Base-by-base conservation (phyloP, 2,797 vertebrate species). In the Dicrostonyx torquatus region DNA sequence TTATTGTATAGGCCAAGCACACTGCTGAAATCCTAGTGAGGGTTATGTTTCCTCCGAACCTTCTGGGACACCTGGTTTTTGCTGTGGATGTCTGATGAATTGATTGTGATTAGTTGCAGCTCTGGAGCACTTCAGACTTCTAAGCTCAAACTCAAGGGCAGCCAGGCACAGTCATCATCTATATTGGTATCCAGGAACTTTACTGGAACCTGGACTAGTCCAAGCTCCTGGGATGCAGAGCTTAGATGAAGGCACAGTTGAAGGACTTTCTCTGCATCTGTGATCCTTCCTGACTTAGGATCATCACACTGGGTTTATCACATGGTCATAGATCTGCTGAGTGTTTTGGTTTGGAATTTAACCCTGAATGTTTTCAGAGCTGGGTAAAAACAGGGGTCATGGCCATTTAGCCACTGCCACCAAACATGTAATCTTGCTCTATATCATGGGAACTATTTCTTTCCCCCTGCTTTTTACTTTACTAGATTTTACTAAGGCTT, bases 21-120 rank as follows among this genome's bases (percentile, higher is more conserved):
- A 2, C 20, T 2, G 37, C 26, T 37, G 40, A 31, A 26, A 5
- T 37, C 66, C 66, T 34, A 3, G 5, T 0, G 5, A 66, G 78
- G 1, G 2, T 0, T 1, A 6, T 0, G 0, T 60, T n/a, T 73
- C n/a, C 17, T 60, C 43, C 2, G 29, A 66, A 7, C 14, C 31
- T 1, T 45, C 20, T 13, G 45, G 3, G 20, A 48, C 18, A 77
- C 7, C 75, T 50, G 29, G 45, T 24, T 31, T 66, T 18, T 66
- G 43, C 18, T 14, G 6, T 45, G 0, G 0, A 7, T 14, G 55
- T 31, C 26, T 37, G 11, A 53, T 78, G 48, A 0, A 20, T 20
- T 4, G 8, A 7, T 43, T 13, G 50, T 26, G 68, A 73, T 45
- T 1, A 31, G 37, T 43, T 4, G 0, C 37, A 66, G 55, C 45